Base-by-base conservation (phyloP, 2,797 vertebrate genomes). In the Corythornis leucogaster region DNA sequence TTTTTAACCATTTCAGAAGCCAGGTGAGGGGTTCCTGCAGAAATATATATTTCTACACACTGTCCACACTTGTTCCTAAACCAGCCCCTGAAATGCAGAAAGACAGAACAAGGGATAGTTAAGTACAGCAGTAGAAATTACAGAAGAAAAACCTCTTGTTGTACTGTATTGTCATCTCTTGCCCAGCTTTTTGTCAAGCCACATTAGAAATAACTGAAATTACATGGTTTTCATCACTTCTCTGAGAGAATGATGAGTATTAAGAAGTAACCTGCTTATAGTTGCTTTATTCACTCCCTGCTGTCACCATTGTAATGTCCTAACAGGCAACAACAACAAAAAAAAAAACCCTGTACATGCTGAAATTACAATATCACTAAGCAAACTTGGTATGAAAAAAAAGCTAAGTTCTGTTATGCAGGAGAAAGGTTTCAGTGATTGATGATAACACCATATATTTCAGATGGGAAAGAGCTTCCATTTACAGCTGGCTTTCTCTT, bases 341-440 rank as follows among this genome's bases (percentile, higher is more conserved):
- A 88, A 10, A 70, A 69, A 63, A 61, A 68, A 48, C 26, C n/a
- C 59, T 76, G 12, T 28, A 89, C 92, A 63, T 42, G 42, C 51
- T 79, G 57, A 78, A 93, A 92, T 86, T 77, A 86, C 45, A 76
- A 1, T 61, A 94, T 82, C 61, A 35, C 38, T 48, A 64, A 84
- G 64, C 11, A 81, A 92, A 74, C 12, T 6, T 15, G 15, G 24
- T 89, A 86, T 54, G 57, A 30, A 31, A 82, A 85, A 31, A 88
- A 68, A 92, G 38, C 38, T 14, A 40, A 67, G 33, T 12, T 30
- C 75, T 14, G 76, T 57, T 73, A 57, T 28, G 51, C 5, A 77
- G 50, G 33, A 74, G 81, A 62, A 92, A 91, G 26, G 28, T 64
- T 92, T 80, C 35, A 58, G 57, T 82, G 91, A 88, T 26, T 67